Evolutionary conservation across 2,797 vertebrate genomes (phyloP).

Genomic region (Valencia hispanica): DNA sequence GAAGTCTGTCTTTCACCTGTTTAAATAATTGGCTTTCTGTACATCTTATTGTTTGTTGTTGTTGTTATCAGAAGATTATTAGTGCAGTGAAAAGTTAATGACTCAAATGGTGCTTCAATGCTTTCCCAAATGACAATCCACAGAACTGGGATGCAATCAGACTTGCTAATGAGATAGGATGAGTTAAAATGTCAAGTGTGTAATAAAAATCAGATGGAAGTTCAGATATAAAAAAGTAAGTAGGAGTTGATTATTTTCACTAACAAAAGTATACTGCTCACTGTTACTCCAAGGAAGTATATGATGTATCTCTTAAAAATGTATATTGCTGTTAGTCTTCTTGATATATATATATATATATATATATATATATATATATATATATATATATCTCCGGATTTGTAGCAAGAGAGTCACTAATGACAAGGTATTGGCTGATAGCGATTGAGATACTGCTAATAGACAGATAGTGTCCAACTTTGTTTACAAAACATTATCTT

Average conservation of each 20-base stretch:
- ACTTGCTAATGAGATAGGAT: slow-evolving; percentile 28
- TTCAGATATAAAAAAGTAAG: slow-evolving; percentile 5
- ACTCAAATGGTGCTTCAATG: slow-evolving; percentile 22
- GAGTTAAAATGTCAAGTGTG: slow-evolving; percentile 42
- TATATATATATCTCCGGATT: too few relatives aligned
- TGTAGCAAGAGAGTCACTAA: slow-evolving; percentile 11
- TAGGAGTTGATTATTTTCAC: neutral
- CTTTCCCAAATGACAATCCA: slow-evolving; percentile 12
- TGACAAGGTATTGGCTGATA: slow-evolving; percentile 4
- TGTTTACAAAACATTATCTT: slow-evolving; percentile 2
- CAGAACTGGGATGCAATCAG: slow-evolving; percentile 34
- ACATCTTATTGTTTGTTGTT: slow-evolving; percentile 5
- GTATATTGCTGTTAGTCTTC: neutral
- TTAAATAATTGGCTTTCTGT: neutral
- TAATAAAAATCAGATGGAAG: slow-evolving; percentile 4
- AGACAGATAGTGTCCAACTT: neutral
- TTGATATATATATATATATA: too few relatives aligned
- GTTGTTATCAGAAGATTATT: slow-evolving; percentile 7
- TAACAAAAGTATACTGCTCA: neutral
- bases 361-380: too few relatives aligned
- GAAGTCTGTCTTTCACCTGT: neutral
- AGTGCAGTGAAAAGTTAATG: slow-evolving; percentile 18
- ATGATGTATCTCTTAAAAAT: neutral
- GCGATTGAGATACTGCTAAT: neutral
- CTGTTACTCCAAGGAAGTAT: neutral